Evolutionary conservation across 2,113 vertebrate genomes (phyloP).

Genomic region (Oncorhynchus mykiss): DNA sequence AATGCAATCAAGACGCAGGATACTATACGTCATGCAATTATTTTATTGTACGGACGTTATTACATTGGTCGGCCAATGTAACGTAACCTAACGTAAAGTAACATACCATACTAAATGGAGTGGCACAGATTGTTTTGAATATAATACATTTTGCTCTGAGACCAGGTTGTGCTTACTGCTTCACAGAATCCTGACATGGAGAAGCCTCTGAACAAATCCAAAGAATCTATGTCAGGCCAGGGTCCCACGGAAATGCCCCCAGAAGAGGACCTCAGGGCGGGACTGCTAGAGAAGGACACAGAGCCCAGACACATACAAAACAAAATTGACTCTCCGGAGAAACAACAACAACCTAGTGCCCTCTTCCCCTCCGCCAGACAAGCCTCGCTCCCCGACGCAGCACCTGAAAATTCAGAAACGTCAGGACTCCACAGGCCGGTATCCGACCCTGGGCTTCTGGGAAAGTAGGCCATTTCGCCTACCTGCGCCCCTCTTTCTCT

Average conservation of each 20-base stretch:
- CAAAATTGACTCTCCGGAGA: constrained; percentile 56
- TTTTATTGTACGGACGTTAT: too few species aligned
- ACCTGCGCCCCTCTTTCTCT: constrained; percentile 21
- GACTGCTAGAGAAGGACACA: constrained; percentile 63
- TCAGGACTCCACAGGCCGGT: constrained; percentile 88
- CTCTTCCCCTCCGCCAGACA: constrained; percentile 78
- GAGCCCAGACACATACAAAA: constrained; percentile 49
- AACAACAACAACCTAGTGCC: constrained; percentile 64
- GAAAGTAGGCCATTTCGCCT: constrained; percentile 71
- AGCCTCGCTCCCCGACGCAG: constrained; percentile 87
- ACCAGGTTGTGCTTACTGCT: constrained; percentile 28
- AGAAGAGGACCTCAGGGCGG: constrained; percentile 77
- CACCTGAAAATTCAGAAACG: constrained; percentile 76
- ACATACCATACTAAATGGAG: too few species aligned
- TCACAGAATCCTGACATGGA: constrained; percentile 83
- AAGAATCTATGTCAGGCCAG: constrained; percentile 82
- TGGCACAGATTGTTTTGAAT: too few species aligned
- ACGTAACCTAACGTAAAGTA: too few species aligned
- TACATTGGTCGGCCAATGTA: too few species aligned
- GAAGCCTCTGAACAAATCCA: constrained; percentile 81
- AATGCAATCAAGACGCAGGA: too few species aligned
- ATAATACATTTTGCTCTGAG: too few species aligned
- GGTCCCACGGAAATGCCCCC: constrained; percentile 78
- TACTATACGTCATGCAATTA: too few species aligned
- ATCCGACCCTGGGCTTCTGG: constrained; percentile 93